phyloP scores from a whole-genome alignment of 2,888 invertebrate genomes.

The Reticulitermes lucifugus region DNA sequence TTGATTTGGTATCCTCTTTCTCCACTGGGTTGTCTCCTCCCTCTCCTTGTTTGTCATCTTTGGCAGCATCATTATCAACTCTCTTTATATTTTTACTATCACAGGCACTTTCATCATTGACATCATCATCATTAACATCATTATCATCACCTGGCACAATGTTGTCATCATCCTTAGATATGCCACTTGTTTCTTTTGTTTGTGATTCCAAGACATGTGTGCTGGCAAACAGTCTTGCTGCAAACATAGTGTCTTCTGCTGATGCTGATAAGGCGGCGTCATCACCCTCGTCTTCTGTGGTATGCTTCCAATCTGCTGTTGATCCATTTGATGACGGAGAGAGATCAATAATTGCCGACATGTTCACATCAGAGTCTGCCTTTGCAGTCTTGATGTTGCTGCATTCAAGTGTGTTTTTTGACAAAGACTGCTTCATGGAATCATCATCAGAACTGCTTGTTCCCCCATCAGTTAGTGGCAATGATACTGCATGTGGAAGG shows the following conservation, averaged over 20 bases:
- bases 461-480: conserved; percentile 59
- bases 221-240: background rate
- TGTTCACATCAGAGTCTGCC: conserved; percentile 36
- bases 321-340: conserved; percentile 49
- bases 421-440: conserved; percentile 43
- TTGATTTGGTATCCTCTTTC: conserved; percentile 54
- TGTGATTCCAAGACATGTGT: conserved; percentile 28
- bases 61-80: conserved; percentile 53
- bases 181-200: conserved; percentile 42
- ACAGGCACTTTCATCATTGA: conserved; percentile 64
- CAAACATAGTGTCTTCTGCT: conserved; percentile 14
- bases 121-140: conserved; percentile 55
- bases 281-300: conserved; percentile 26
- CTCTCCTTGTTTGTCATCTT: conserved; percentile 49
- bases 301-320: background rate
- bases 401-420: conserved; percentile 10
- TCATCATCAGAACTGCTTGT: conserved; percentile 52
- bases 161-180: conserved; percentile 44
- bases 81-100: conserved; percentile 65
- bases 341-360: conserved; percentile 44
- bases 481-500: conserved; percentile 59
- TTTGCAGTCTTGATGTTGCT: conserved; percentile 17
- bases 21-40: conserved; percentile 44
- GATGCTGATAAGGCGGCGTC: background rate
- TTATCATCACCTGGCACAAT: conserved; percentile 42